Evolutionary conservation across 2,797 vertebrate genomes (phyloP).

Genomic region (Podarcis lilfordi): DNA sequence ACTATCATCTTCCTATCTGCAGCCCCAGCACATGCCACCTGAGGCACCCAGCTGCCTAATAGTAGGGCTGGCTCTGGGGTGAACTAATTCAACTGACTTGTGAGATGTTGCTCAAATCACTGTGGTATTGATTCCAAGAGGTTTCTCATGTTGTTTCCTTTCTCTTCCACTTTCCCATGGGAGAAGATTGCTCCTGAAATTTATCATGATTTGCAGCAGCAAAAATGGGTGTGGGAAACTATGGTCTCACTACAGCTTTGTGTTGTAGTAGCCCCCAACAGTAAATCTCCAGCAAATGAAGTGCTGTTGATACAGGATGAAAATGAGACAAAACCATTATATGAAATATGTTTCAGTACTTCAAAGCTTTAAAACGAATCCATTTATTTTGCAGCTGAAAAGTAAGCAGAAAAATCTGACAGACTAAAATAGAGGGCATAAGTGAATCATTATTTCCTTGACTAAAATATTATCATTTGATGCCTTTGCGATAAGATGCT

Average conservation of each 20-base stretch:
- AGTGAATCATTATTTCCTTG: constrained; percentile 21
- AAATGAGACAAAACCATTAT: not conserved
- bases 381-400: not conserved
- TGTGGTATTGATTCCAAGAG: not conserved
- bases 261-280: not conserved
- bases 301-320: not conserved
- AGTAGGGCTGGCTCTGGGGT: not conserved
- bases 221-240: not conserved
- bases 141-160: not conserved
- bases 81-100: not conserved
- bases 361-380: not conserved
- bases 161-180: not conserved
- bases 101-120: not conserved
- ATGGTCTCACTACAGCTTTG: not conserved
- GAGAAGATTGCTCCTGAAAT: not conserved
- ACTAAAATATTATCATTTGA: not conserved
- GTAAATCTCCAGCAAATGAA: not conserved
- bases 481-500: not conserved
- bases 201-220: not conserved
- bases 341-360: not conserved
- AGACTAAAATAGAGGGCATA: not conserved
- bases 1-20: not conserved
- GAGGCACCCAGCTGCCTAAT: not conserved
- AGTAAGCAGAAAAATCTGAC: constrained; percentile 11
- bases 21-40: not conserved